These are phyloP conservation scores for Contarinia nasturtii DNA, from an alignment of 1,140 invertebrate species.

Conservation along the genomic window DNA sequence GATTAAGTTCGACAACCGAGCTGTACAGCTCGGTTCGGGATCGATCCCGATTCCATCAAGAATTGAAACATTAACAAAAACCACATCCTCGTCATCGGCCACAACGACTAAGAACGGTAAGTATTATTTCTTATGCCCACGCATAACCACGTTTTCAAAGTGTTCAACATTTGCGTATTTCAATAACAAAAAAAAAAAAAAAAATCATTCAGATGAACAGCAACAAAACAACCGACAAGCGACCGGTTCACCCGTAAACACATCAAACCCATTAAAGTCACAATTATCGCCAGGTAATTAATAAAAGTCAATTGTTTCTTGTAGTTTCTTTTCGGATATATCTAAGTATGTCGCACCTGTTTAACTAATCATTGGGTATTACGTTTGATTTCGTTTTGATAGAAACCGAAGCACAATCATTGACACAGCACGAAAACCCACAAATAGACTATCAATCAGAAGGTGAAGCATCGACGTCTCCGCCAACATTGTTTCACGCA, in stretches of 20 bases:
- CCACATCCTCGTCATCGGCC: not conserved
- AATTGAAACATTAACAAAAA: not conserved
- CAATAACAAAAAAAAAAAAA: not conserved
- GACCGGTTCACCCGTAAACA: no score
- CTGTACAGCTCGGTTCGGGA: constrained; percentile 4
- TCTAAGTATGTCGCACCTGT: no score
- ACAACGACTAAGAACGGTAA: not conserved
- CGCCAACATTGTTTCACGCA: not conserved
- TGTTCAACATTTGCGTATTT: not conserved
- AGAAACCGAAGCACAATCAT: not conserved
- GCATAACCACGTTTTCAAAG: not conserved
- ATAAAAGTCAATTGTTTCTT: no score
- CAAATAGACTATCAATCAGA: not conserved
- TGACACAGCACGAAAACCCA: not conserved
- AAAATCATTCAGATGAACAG: no score
- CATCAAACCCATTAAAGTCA: no score
- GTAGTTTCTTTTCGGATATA: no score
- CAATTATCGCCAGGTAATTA: no score
- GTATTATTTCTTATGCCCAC: not conserved
- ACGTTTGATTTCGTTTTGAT: no score
- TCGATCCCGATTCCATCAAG: not conserved
- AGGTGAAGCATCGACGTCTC: not conserved
- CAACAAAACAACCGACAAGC: no score
- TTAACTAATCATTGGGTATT: no score
- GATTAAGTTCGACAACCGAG: constrained; percentile 6